Conservation (phyloP, 2,797 vertebrate species). For the Clarias fuscus region DNA sequence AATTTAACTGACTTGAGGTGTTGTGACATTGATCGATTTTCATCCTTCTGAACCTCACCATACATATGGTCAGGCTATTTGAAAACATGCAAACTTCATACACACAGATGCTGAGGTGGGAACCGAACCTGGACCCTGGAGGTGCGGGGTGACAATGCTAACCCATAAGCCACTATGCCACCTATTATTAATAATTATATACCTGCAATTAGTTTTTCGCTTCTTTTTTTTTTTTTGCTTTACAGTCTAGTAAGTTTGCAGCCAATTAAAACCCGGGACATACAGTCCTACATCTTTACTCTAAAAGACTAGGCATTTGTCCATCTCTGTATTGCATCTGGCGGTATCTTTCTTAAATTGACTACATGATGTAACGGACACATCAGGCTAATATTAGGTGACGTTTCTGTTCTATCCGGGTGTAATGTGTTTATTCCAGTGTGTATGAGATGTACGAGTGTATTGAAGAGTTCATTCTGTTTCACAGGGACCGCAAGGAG, state of each 20-base stretch:
- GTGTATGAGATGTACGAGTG: no score
- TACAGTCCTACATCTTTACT: not conserved
- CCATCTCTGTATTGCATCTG: not conserved
- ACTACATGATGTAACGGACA: not conserved
- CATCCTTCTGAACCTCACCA: not conserved
- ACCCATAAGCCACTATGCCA: no score
- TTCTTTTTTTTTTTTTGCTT: not conserved
- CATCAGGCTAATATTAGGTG: not conserved
- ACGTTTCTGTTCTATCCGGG: not conserved
- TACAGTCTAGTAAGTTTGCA: not conserved
- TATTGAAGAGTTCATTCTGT: not conserved
- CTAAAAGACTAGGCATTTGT: not conserved
- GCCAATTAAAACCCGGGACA: not conserved
- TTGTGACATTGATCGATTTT: not conserved
- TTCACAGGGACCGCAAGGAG: constrained; percentile 74
- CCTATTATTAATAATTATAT: no score
- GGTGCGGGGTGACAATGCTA: no score
- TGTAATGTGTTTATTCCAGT: not conserved
- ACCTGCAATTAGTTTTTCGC: no score
- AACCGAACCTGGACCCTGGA: no score
- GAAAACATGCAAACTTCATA: no score
- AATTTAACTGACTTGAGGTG: not conserved
- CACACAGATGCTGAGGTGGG: no score
- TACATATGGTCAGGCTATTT: not conserved
- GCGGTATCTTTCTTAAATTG: not conserved